Conservation (phyloP, 1,140 invertebrate species). For the Capitella teleta region DNA sequence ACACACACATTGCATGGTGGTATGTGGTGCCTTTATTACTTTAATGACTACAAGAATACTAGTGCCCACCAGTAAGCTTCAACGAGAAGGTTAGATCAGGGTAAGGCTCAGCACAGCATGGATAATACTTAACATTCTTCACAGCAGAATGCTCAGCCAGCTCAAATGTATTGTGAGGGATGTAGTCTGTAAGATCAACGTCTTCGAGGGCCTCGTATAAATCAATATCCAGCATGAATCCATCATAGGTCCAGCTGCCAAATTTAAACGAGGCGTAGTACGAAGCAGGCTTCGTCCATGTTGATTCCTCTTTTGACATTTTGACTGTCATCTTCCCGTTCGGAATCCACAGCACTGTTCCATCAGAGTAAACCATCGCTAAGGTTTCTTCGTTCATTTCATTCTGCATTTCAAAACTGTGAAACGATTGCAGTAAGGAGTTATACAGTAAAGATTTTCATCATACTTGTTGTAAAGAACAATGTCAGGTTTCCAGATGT, state of each 20-base stretch:
- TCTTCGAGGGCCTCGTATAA: conserved; percentile 23
- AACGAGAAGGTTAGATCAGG: conserved; percentile 39
- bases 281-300: conserved; percentile 41
- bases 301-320: conserved; percentile 84
- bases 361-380: conserved; percentile 57
- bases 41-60: no score
- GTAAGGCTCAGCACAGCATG: conserved; percentile 39
- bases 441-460: no score
- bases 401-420: conserved; percentile 36
- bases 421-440: no score
- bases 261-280: conserved; percentile 40
- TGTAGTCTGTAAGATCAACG: conserved; percentile 38
- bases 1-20: no score
- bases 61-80: conserved; percentile 27
- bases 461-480: conserved; percentile 37
- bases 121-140: conserved; percentile 33
- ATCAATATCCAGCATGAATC: conserved; percentile 34
- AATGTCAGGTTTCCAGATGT: conserved; percentile 45
- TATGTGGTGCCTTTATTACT: no score
- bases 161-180: conserved; percentile 41
- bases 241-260: conserved; percentile 42
- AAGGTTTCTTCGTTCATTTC: conserved; percentile 37
- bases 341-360: conserved; percentile 92
- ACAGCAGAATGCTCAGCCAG: conserved; percentile 24
- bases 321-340: conserved; percentile 86